Evolutionary conservation across 2,797 vertebrate species (phyloP).

Genomic region (Oryzias sinensis): DNA sequence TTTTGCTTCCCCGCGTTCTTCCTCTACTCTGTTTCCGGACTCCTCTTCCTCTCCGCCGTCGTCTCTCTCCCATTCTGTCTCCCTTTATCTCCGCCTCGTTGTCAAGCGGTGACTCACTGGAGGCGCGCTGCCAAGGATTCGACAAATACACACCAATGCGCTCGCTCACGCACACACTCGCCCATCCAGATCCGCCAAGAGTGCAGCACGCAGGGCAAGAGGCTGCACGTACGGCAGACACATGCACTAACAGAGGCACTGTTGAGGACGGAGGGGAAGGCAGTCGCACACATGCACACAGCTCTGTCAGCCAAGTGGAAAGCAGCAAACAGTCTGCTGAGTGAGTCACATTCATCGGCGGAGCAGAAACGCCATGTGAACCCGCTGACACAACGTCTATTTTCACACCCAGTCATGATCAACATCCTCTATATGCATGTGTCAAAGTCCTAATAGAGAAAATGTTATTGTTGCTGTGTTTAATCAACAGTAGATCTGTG

Average conservation of each 20-base stretch:
- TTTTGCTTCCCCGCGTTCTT: conserved; percentile 5
- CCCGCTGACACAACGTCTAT: conserved; percentile 13
- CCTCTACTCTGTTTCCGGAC: conserved; percentile 14
- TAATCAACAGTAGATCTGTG: neutral
- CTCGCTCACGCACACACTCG: neutral
- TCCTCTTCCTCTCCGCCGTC: conserved; percentile 12
- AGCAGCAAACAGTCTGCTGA: conserved; percentile 51
- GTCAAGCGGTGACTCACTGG: conserved; percentile 65
- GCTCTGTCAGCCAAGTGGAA: conserved; percentile 57
- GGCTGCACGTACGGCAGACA: conserved; percentile 49
- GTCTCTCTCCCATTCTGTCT: conserved; percentile 11
- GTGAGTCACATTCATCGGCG: conserved; percentile 38
- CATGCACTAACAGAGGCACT: conserved; percentile 32
- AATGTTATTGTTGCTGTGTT: neutral
- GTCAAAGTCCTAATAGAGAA: neutral
- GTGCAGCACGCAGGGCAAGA: conserved; percentile 56
- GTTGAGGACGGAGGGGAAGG: conserved; percentile 37
- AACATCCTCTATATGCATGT: conserved; percentile 15
- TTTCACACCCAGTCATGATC: conserved; percentile 33
- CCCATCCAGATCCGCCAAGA: conserved; percentile 43
- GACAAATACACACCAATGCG: conserved; percentile 23
- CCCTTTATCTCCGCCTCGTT: conserved; percentile 54
- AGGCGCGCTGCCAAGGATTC: conserved; percentile 58
- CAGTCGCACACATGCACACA: conserved; percentile 18
- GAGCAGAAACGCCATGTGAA: conserved; percentile 49